Evolutionary conservation across 2,113 vertebrate genomes (phyloP).

Genomic region (Engystomops pustulosus): DNA sequence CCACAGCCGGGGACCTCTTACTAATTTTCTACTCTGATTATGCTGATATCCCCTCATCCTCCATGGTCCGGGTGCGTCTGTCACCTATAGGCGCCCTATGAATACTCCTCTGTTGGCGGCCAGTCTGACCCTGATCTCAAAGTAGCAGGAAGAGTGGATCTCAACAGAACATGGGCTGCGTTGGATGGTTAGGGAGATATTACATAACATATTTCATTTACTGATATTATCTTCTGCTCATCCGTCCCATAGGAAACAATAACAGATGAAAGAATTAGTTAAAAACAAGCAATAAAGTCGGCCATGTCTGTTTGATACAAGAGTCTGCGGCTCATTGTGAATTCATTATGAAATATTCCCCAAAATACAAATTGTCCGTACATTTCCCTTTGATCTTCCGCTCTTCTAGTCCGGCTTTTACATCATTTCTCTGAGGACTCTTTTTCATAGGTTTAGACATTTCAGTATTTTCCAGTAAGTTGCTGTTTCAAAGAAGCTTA

Average conservation of each 20-base stretch:
- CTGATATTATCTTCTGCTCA: neutral
- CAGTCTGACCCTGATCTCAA: no score
- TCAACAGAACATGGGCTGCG: no score
- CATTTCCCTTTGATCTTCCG: neutral
- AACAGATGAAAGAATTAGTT: constrained; percentile 6
- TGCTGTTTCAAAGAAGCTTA: constrained; percentile 34
- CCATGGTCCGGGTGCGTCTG: no score
- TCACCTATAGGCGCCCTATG: no score
- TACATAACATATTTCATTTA: neutral
- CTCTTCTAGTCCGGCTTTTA: constrained; percentile 3
- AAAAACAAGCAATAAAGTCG: neutral
- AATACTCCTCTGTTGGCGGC: no score
- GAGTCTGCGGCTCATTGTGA: neutral
- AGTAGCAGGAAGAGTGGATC: no score
- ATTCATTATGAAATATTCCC: neutral
- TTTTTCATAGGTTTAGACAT: neutral
- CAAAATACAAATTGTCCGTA: neutral
- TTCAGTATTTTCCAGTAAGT: constrained; percentile 31
- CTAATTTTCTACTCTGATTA: no score
- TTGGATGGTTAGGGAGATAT: neutral
- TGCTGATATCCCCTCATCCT: no score
- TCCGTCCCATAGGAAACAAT: neutral
- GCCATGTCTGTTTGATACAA: neutral
- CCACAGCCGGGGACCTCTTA: no score
- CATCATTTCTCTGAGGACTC: constrained; percentile 21